A percentile compares a stretch with the other conserved stretches of the same genome.
These are phyloP conservation scores for Distichodus sexfasciatus DNA, from an alignment of 2,797 vertebrate genomes.

Conservation along the genomic window DNA sequence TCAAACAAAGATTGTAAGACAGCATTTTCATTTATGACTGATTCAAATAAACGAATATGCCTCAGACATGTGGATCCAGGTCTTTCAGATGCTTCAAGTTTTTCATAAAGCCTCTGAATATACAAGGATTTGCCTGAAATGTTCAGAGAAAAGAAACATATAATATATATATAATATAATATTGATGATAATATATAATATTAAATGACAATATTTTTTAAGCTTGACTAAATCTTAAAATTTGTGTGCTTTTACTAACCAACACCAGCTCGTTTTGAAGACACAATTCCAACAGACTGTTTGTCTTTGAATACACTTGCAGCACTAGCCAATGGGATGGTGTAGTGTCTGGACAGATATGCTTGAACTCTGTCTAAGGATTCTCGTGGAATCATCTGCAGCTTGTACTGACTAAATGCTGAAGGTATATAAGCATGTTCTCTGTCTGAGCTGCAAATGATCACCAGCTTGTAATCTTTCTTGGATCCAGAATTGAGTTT, in stretches of 20 bases:
- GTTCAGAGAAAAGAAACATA: neutral
- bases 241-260: conserved; percentile 70
- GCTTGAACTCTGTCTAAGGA: conserved; percentile 64
- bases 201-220: neutral
- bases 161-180: too few species aligned
- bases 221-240: neutral
- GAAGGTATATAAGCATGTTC: conserved; percentile 89
- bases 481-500: conserved; percentile 52
- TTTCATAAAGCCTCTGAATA: conserved; percentile 16
- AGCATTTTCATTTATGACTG: conserved; percentile 79
- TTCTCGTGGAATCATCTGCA: conserved; percentile 80
- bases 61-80: conserved; percentile 60
- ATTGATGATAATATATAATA: neutral
- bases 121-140: conserved; percentile 7
- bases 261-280: conserved; percentile 86
- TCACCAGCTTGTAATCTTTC: conserved; percentile 71
- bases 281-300: conserved; percentile 81
- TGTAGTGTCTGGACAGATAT: conserved; percentile 83
- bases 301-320: conserved; percentile 78
- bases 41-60: conserved; percentile 82
- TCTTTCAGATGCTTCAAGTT: conserved; percentile 1
- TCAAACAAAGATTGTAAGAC: conserved; percentile 77
- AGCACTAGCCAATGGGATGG: conserved; percentile 67
- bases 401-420: conserved; percentile 84
- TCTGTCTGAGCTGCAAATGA: conserved; percentile 83